Evolutionary conservation across 2,888 invertebrate species (phyloP), one percentile per base, ranked within the genome.

Genomic region (Neria commutata): DNA sequence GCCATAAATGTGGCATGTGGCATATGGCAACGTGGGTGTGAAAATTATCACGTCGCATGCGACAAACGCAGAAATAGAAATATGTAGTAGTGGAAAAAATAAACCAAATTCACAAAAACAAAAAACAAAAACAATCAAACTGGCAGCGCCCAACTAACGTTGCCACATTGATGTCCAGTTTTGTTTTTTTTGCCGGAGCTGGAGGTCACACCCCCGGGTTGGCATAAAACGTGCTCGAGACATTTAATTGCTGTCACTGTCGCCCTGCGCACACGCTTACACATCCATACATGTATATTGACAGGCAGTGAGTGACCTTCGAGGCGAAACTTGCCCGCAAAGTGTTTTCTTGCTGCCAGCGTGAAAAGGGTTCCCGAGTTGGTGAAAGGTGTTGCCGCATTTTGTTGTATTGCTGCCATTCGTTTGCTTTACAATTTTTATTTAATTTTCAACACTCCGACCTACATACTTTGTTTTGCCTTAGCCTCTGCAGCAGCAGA

Each of bases 231-330:
- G 42, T 42, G 42, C 42, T 42, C 42, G 21, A 42, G 42, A 42
- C 42, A 19, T 21, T 42, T 42, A 42, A 42, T 42, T 42, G 42
- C 42, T 42, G 42, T 42, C 42, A 19, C 19, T n/a, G n/a, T n/a
- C n/a, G n/a, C n/a, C n/a, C n/a, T n/a, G n/a, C n/a, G n/a, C n/a
- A n/a, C n/a, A n/a, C n/a, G n/a, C n/a, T n/a, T 42, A 42, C 17
- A 42, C 42, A 37, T 8, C n/a, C n/a, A n/a, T n/a, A n/a, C n/a
- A n/a, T n/a, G n/a, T n/a, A n/a, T n/a, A n/a, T n/a, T n/a, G n/a
- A n/a, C n/a, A n/a, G n/a, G n/a, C n/a, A n/a, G n/a, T n/a, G n/a
- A n/a, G n/a, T n/a, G n/a, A n/a, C n/a, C n/a, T n/a, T 42, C 4
- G 42, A 17, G 37, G 37, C 6, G 37, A n/a, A n/a, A 37, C 37